Evolutionary conservation across 2,797 vertebrate genomes (phyloP).

Genomic region (Cryptoblepharus egeriae): DNA sequence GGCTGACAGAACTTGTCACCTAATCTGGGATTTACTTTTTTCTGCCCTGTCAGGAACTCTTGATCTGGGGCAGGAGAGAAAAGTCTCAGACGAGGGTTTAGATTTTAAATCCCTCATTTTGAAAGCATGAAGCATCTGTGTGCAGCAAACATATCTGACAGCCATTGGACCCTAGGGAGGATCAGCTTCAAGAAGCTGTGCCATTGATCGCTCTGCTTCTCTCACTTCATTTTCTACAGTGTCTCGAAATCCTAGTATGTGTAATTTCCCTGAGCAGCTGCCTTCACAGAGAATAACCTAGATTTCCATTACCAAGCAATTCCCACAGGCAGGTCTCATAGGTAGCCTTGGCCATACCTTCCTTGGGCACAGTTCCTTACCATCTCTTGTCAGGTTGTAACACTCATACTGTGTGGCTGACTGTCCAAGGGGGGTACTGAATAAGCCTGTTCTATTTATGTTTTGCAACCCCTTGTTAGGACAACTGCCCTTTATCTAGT

Average conservation of each 20-base stretch:
- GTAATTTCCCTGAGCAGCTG: conserved; percentile 51
- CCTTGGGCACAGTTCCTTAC: not conserved
- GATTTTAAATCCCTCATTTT: conserved; percentile 57
- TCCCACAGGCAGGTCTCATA: not conserved
- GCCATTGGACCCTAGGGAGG: conserved; percentile 56
- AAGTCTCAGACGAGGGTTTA: conserved; percentile 27
- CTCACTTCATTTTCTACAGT: conserved; percentile 34
- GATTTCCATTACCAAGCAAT: conserved; percentile 18
- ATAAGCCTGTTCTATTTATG: not conserved
- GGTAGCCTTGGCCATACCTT: not conserved
- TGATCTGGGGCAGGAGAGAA: conserved; percentile 24
- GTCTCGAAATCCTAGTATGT: conserved; percentile 26
- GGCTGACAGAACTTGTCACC: conserved; percentile 3
- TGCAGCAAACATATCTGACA: conserved; percentile 50
- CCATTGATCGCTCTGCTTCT: conserved; percentile 40
- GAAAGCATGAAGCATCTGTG: conserved; percentile 30
- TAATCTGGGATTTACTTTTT: conserved; percentile 47
- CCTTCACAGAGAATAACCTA: not conserved
- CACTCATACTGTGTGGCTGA: not conserved
- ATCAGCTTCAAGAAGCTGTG: conserved; percentile 59
- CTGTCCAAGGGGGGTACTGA: not conserved
- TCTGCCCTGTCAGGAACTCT: conserved; percentile 38
- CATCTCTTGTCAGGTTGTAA: not conserved
- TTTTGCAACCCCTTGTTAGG: not conserved
- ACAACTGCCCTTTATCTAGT: not conserved